phyloP scores from a whole-genome alignment of 2,797 vertebrate species.

The Adrianichthys oophorus region DNA sequence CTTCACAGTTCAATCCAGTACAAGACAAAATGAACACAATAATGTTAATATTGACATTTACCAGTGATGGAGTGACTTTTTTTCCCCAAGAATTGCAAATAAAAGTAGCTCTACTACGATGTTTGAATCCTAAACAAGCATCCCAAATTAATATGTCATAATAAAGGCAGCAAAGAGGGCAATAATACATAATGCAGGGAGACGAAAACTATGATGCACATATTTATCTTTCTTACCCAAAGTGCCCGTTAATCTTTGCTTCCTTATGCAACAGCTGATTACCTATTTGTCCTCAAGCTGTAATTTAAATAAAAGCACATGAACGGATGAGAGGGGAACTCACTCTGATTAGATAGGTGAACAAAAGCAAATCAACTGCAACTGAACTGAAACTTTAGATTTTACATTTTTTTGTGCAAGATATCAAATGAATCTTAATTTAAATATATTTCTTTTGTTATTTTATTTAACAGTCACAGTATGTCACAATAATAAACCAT shows the following conservation, averaged over 20 bases:
- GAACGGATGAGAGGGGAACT: slow-evolving; percentile 1
- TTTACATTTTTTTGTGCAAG: too few species aligned
- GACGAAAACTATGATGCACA: background rate
- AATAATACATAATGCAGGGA: too few species aligned
- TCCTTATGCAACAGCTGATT: background rate
- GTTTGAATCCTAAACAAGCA: background rate
- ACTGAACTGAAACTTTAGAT: background rate
- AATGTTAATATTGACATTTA: background rate
- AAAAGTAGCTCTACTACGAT: background rate
- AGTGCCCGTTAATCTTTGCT: background rate
- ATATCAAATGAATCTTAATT: too few species aligned
- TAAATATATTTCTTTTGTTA: background rate
- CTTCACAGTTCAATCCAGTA: background rate
- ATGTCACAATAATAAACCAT: background rate
- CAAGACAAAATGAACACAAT: background rate
- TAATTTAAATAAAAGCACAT: slow-evolving; percentile 1
- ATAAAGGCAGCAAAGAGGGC: too few species aligned
- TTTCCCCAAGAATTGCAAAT: background rate
- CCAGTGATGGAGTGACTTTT: background rate
- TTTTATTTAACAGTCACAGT: background rate
- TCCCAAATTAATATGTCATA: background rate
- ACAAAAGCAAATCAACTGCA: background rate
- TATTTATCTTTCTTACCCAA: background rate
- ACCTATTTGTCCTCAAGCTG: background rate
- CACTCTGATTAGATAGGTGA: background rate